Evolutionary conservation across 1,140 invertebrate species (phyloP).

Genomic region (Periplaneta americana): DNA sequence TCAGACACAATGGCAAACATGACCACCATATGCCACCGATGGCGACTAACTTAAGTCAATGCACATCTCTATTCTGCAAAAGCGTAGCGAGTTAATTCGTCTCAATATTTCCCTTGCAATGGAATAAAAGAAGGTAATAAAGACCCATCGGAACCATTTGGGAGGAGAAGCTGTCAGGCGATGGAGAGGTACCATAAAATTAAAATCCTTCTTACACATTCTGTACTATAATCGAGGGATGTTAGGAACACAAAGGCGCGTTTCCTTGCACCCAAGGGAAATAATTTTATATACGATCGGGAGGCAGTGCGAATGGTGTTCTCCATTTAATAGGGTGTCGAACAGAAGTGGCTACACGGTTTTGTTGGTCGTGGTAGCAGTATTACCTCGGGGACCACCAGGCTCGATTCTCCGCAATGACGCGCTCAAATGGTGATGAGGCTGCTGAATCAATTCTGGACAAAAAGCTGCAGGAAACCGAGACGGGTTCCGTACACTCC

Average conservation of each 20-base stretch:
- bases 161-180: not conserved
- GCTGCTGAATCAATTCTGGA: not conserved
- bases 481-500: no score
- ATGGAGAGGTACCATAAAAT: not conserved
- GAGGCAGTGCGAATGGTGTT: not conserved
- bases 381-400: not conserved
- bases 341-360: not conserved
- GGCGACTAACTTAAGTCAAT: no score
- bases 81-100: not conserved
- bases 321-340: not conserved
- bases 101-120: not conserved
- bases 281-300: not conserved
- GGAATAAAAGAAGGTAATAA: no score
- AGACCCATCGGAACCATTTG: not conserved
- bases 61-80: no score
- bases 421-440: not conserved
- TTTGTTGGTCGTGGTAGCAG: not conserved
- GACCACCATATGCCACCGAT: no score
- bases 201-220: not conserved
- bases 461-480: no score
- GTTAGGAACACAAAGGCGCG: not conserved
- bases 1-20: no score
- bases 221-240: not conserved
- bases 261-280: not conserved
- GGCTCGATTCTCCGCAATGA: not conserved